Conservation (phyloP, 2,113 vertebrate species). For the Laticauda colubrina region DNA sequence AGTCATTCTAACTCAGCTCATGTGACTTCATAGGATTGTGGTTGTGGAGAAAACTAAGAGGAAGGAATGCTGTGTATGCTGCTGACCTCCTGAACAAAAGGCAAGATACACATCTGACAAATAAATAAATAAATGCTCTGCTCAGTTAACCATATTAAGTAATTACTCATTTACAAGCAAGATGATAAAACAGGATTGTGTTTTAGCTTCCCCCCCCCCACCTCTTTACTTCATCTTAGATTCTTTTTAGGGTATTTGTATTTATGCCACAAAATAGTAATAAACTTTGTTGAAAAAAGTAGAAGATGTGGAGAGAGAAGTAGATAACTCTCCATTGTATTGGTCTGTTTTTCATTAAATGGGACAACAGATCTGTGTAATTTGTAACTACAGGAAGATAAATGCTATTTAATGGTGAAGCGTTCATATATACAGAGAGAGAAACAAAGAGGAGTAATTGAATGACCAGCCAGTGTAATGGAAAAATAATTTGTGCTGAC, state of each 20-base stretch:
- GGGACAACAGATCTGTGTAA: slow-evolving; percentile 3
- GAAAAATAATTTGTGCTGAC: slow-evolving; percentile 22
- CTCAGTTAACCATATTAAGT: background rate
- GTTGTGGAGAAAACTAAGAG: background rate
- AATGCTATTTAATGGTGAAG: slow-evolving; percentile 10
- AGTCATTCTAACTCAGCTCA: background rate
- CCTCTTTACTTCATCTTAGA: background rate
- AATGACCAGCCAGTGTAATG: slow-evolving; percentile 8
- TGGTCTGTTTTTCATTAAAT: slow-evolving; percentile 15
- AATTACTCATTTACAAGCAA: background rate
- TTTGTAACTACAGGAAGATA: slow-evolving; percentile 5
- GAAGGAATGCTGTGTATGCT: background rate
- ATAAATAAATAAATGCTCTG: background rate
- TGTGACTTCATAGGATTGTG: background rate
- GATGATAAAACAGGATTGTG: background rate
- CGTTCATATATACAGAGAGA: background rate
- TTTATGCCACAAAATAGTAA: background rate
- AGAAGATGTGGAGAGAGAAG: background rate
- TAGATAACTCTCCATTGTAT: slow-evolving; percentile 1
- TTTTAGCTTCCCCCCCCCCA: background rate
- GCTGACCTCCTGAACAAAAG: background rate
- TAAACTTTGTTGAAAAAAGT: background rate
- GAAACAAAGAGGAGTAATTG: slow-evolving; percentile 9
- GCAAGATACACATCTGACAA: background rate
- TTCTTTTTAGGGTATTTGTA: background rate